Base-by-base conservation (phyloP, 2,888 invertebrate genomes). In the Synanthedon myopaeformis region DNA sequence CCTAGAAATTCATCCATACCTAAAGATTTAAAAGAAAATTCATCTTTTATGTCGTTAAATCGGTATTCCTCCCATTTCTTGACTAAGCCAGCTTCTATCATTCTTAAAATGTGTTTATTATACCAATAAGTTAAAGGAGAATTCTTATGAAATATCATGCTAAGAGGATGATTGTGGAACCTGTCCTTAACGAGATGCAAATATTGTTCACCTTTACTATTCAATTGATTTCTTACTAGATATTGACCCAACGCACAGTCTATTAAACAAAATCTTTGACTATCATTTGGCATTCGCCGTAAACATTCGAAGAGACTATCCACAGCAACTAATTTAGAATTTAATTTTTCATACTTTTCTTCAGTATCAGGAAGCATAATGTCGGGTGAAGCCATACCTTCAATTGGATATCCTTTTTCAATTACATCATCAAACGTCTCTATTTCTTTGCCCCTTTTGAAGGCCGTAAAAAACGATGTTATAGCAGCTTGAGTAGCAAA, bases 341-440 rank as follows among this genome's bases (percentile, higher is more conserved):
- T 85, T 8, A 88, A 73, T 56, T 63, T 72, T 11, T 56, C 58
- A 59, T 72, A 82, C 49, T 57, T 69, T 55, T 83, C 78, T 52
- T 83, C 82, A 0, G 69, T 67, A 0, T 82, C 78, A 3, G 88
- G 86, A 4, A 87, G 69, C 5, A 83, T 59, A 4, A 77, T 65
- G 58, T 88, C 88, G 2, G 88, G 88, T 0, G 87, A 82, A 3
- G 81, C 72, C 59, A 86, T 65, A 0, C 83, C 87, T 69, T 87
- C 79, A 48, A 88, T 75, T 1, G 54, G 59, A 54, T 82, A 86
- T 3, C 78, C 84, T 53, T 74, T 84, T 56, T 77, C 73, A 48
- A 82, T 70, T 2, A 88, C 64, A 58, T 88, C 87, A 12, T 82
- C 76, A 55, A 82, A 86, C 0, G 85, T 82, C 28, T 88, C 76